Conservation (phyloP, 2,113 vertebrate genomes). For the Lophura nycthemera region DNA sequence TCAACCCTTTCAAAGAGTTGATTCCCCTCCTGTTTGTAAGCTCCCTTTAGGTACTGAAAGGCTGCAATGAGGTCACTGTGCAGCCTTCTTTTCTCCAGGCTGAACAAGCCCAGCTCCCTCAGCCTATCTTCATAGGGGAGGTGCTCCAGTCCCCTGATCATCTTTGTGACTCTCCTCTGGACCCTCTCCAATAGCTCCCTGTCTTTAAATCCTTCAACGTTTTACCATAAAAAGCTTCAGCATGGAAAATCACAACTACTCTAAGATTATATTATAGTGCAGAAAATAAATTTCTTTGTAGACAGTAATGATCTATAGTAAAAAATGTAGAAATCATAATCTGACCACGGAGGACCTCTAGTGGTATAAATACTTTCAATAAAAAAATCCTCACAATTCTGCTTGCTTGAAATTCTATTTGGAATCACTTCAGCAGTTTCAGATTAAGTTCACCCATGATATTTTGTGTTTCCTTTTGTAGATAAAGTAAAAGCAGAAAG, state of each 20-base stretch:
- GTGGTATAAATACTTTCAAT: not conserved
- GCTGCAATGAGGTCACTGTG: no score
- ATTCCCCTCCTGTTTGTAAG: no score
- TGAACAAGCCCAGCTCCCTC: no score
- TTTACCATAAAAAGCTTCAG: not conserved
- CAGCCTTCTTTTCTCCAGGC: no score
- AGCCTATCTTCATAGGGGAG: no score
- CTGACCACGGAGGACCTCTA: constrained; percentile 51
- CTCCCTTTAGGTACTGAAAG: no score
- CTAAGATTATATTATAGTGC: not conserved
- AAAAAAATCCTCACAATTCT: not conserved
- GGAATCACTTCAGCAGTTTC: not conserved
- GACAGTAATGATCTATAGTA: not conserved
- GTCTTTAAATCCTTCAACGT: not conserved
- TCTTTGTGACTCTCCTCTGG: no score
- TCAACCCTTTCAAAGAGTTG: no score
- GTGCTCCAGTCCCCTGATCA: no score
- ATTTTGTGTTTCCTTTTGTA: not conserved
- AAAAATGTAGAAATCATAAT: not conserved
- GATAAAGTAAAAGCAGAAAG: not conserved
- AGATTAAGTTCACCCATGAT: not conserved
- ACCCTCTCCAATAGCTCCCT: no score
- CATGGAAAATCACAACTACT: not conserved
- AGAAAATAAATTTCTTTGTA: not conserved
- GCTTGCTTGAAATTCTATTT: not conserved